Evolutionary conservation across 2,113 vertebrate species (phyloP).

Genomic region (Pandion haliaetus): DNA sequence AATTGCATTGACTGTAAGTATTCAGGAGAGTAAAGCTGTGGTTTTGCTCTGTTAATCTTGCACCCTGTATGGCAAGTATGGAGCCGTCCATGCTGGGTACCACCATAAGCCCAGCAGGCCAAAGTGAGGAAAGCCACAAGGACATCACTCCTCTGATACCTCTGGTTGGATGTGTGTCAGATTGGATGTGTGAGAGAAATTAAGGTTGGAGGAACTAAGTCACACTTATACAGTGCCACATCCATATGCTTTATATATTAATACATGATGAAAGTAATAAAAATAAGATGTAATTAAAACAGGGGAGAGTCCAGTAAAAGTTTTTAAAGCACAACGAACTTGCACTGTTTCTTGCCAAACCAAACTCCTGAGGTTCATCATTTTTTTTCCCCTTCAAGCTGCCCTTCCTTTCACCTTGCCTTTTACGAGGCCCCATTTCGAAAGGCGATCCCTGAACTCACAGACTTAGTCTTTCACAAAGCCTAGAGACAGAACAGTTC

Average conservation of each 20-base stretch:
- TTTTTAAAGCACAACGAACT: background rate
- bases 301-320: background rate
- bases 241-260: background rate
- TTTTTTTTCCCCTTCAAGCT: background rate
- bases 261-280: background rate
- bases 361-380: conserved; percentile 24
- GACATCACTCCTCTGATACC: background rate
- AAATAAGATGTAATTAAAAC: background rate
- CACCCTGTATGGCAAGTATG: rapidly evolving
- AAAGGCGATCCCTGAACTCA: conserved; percentile 37
- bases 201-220: background rate
- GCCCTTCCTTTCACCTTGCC: conserved; percentile 61
- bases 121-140: background rate
- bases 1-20: background rate
- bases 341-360: conserved; percentile 10
- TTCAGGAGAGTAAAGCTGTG: background rate
- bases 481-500: background rate
- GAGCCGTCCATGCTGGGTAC: background rate
- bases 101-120: background rate
- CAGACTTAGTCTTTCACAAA: background rate
- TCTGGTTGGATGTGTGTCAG: rapidly evolving
- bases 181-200: background rate
- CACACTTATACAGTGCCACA: background rate
- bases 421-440: conserved; percentile 34
- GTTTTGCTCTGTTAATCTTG: background rate